A percentile compares a stretch with the other conserved stretches of the same genome.
Conservation (phyloP, 2,888 invertebrate species). For the Lochmaea crataegi region DNA sequence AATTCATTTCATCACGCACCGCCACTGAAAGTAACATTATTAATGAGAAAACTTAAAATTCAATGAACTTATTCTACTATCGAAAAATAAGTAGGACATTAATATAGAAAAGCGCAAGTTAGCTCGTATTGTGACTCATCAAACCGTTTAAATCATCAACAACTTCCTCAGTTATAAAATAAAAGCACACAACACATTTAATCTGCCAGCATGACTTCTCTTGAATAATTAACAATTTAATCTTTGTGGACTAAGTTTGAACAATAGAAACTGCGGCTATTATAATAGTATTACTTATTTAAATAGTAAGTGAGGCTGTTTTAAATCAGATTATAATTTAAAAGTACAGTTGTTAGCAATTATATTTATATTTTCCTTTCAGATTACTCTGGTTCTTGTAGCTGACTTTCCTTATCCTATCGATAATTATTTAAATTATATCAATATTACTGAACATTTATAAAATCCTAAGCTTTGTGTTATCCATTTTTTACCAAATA, state of each 20-base stretch:
- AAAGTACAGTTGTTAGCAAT: no score
- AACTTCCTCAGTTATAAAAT: constrained; percentile 38
- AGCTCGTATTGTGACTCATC: constrained; percentile 38
- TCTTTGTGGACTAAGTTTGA: neutral
- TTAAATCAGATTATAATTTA: no score
- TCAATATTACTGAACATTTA: no score
- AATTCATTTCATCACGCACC: no score
- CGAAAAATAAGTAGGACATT: constrained; percentile 20
- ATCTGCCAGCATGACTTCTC: constrained; percentile 5
- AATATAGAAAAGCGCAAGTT: constrained; percentile 30
- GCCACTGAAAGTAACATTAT: neutral
- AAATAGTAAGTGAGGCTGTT: no score
- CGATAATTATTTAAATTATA: no score
- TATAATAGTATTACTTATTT: neutral
- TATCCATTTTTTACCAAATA: no score
- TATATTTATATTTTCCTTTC: no score
- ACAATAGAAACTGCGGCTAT: neutral
- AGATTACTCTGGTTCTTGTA: no score
- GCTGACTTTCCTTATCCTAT: no score
- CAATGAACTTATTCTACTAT: constrained; percentile 11
- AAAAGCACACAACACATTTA: constrained; percentile 15
- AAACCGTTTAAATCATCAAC: constrained; percentile 39
- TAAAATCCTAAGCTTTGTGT: no score
- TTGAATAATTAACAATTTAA: constrained; percentile 11
- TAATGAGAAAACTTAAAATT: constrained; percentile 12